Base-by-base conservation (phyloP, 2,797 vertebrate species). In the Varecia variegata region DNA sequence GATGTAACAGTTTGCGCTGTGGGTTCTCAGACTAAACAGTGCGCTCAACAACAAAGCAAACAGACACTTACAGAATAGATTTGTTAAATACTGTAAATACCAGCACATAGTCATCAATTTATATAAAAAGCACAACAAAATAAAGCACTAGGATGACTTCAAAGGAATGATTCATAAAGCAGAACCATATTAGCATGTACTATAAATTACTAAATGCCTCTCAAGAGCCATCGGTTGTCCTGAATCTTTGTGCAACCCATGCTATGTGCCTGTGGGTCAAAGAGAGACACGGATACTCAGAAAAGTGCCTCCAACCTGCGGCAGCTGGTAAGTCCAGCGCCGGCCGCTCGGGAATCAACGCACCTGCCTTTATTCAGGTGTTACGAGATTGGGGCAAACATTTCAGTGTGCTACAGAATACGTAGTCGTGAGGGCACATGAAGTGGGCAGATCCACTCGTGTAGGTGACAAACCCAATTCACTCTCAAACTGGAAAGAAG, bases 1-100 rank as follows among this genome's bases (percentile, higher is more conserved):
- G 17, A 6, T 67, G 27, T 68, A n/a, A 43, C 45, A 58, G 70
- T n/a, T 50, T 89, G 71, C n/a, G 17, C n/a, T 79, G 80, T 45
- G 43, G 71, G n/a, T 71, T 87, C 71, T 38, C 90, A 95, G 96
- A 96, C 87, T 92, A 88, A 97, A 91, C 95, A 97, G 40, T 62
- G 40, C 38, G 6, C 58, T 45, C 54, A 2, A 8, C 18, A 65
- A 43, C 60, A 65, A 76, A 90, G 58, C 82, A 56, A 77, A 77
- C 43, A 84, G 43, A 43, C 25, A 52, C 38, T 21, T 4, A 27
- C 47, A 79, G 30, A 67, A 71, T 0, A n/a, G 30, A 35, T 27
- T 23, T 56, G 52, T 35, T 74, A 70, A 58, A 35, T 54, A 38
- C 32, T 52, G 7, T 23, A 89, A 86, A 79, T 18, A 32, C 35